phyloP scores from a whole-genome alignment of 2,888 invertebrate species.

The Elegia similella region DNA sequence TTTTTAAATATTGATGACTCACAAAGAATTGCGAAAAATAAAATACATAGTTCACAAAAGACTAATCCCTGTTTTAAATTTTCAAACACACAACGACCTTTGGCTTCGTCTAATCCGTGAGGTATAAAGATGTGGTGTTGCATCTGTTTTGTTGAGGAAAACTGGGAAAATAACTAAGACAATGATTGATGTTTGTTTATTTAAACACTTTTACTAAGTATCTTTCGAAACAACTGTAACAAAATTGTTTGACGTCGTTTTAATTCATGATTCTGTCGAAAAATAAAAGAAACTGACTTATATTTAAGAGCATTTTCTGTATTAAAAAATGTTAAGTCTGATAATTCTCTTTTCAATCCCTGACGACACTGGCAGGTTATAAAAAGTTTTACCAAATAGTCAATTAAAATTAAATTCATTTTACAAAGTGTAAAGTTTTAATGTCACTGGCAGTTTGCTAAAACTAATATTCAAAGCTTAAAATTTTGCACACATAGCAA shows the following conservation, averaged over 20 bases:
- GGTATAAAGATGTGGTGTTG: too few species aligned
- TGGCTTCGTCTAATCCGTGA: too few species aligned
- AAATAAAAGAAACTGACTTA: background rate
- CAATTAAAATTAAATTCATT: background rate
- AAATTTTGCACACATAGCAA: slow-evolving; percentile 16
- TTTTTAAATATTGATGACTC: too few species aligned
- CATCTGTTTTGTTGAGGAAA: background rate
- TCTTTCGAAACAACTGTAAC: background rate
- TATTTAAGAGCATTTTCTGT: background rate
- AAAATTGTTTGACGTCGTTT: background rate
- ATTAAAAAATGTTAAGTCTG: too few species aligned
- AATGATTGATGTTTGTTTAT: slow-evolving; percentile 8
- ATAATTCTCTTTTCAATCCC: too few species aligned
- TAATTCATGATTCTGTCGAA: background rate
- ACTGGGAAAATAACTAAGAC: background rate
- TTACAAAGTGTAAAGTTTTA: background rate
- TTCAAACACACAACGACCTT: too few species aligned
- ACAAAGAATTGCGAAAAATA: too few species aligned
- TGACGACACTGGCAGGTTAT: too few species aligned
- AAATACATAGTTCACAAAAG: too few species aligned
- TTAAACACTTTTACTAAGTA: background rate
- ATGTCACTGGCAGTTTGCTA: background rate
- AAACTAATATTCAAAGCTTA: background rate
- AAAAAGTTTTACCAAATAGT: too few species aligned
- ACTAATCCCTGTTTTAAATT: too few species aligned